Evolutionary conservation across 1,140 invertebrate genomes (phyloP), one percentile per base, ranked within the genome.

Genomic region (Saccostrea cuccullata): DNA sequence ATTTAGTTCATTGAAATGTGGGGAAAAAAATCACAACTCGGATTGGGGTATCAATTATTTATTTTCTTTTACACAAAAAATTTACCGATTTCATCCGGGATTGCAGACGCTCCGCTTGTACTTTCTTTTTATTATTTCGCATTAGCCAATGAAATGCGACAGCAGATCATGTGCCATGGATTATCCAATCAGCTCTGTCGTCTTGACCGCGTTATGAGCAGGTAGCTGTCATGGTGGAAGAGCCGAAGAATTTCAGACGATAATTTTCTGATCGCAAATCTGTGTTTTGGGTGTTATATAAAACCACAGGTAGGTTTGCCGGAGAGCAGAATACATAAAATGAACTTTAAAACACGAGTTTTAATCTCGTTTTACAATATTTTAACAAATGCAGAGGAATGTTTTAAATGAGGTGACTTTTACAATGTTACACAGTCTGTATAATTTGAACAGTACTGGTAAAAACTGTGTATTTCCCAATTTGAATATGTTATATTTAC

Each of bases 151-250:
- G 30, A 88, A 88, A 70, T 60, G 30, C 6, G n/a, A 26, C 58
- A 40, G 60, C 82, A 84, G 64, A 88, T 88, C 87, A 88, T 84
- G 82, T 84, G 83, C 83, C 58, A 84, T 23, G 26, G 17, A 60
- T 73, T 67, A n/a, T 26, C 83, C 82, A 73, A 88, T 84, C 40
- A 30, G 26, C 56, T 73, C 55, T 55, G 36, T 67, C 82, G 83
- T 88, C 64, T 88, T 73, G 83, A 84, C 82, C 82, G 83, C 60
- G 67, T 84, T 84, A 64, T 84, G 87, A 84, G 55, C 26, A 84
- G 64, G 40, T 40, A 47, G 87, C 56, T 73, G 60, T 88, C 87
- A 88, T 84, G 82, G 83, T 55, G 64, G 82, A 84, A 12, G 64
- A 64, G 83, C 17, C 83, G 47, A 58, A 56, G 36, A 47, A 82